A percentile compares a stretch with the other conserved stretches of the same genome.
These are phyloP conservation scores for Eufriesea mexicana DNA, from an alignment of 1,140 invertebrate genomes.

Conservation along the genomic window DNA sequence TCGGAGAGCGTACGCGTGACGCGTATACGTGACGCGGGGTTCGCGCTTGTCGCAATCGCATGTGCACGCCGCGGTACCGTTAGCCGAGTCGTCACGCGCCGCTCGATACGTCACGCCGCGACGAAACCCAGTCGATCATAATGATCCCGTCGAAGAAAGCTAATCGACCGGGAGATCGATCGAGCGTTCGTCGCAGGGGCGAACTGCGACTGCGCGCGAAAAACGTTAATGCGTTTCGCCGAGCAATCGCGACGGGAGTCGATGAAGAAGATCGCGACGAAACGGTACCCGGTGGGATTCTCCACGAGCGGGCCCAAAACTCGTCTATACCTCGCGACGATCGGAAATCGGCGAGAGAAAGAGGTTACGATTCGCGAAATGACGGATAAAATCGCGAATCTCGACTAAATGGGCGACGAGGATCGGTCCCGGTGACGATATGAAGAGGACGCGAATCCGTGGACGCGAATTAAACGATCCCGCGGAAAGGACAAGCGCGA, in stretches of 20 bases:
- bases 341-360: too few relatives aligned
- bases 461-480: background rate
- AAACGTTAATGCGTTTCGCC: constrained; percentile 24
- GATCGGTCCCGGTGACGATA: too few relatives aligned
- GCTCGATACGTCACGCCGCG: constrained; percentile 44
- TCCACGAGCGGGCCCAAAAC: too few relatives aligned
- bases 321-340: too few relatives aligned
- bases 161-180: constrained; percentile 20
- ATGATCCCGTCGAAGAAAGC: constrained; percentile 29
- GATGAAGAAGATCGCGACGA: background rate
- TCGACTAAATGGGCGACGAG: too few relatives aligned
- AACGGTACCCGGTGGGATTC: background rate
- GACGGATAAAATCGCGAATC: too few relatives aligned
- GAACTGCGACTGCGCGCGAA: background rate
- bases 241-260: background rate
- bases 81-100: constrained; percentile 55
- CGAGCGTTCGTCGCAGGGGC: background rate
- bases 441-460: too few relatives aligned
- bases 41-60: constrained; percentile 60
- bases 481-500: background rate
- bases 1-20: constrained; percentile 9
- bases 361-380: too few relatives aligned
- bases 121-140: constrained; percentile 42
- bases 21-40: constrained; percentile 41
- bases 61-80: constrained; percentile 64